Base-by-base conservation (phyloP, 2,888 invertebrate genomes). In the Rhodophaea formosa region DNA sequence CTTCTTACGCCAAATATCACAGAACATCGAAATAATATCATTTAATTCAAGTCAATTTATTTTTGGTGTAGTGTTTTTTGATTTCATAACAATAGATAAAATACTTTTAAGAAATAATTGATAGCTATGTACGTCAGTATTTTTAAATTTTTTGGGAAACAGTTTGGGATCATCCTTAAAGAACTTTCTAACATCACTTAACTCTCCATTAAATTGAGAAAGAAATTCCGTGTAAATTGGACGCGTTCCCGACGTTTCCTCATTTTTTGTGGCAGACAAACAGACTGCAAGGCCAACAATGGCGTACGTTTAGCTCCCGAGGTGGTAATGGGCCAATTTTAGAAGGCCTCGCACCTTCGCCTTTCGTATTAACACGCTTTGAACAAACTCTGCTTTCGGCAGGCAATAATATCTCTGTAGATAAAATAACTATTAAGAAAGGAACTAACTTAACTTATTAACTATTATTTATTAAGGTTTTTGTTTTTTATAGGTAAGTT, bases 271-370 rank as follows among this genome's bases (percentile, higher is more conserved):
- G 10, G 63, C 62, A 60, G 60, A 55, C 71, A 75, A 74, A 74
- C 69, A 74, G 58, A 57, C 62, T 61, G 60, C 68, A 71, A 75
- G 72, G 72, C 66, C 68, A 72, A 80, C 81, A 78, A 77, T 72
- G 70, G 66, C 67, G 67, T 64, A 69, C 77, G 74, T 70, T 77
- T 73, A 77, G 70, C 73, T 71, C 60, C 64, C 60, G 67, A 74
- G 78, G 76, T 80, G 81, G 78, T 80, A 80, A 81, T 77, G 71
- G 74, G 74, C 69, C 75, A 76, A 79, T 77, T 76, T 72, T 66
- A 65, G 68, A 63, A 70, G 70, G 29, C 75, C 75, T 75, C 77
- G 69, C 70, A 58, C 59, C 58, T 67, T 67, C 59, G 62, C 69
- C 68, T 71, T 62, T 61, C 56, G 63, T 72, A 71, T 80, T 77